Base-by-base conservation (phyloP, 30 jellyfish, hydroid and myxozoan genomes). In the Hydractinia echinata region DNA sequence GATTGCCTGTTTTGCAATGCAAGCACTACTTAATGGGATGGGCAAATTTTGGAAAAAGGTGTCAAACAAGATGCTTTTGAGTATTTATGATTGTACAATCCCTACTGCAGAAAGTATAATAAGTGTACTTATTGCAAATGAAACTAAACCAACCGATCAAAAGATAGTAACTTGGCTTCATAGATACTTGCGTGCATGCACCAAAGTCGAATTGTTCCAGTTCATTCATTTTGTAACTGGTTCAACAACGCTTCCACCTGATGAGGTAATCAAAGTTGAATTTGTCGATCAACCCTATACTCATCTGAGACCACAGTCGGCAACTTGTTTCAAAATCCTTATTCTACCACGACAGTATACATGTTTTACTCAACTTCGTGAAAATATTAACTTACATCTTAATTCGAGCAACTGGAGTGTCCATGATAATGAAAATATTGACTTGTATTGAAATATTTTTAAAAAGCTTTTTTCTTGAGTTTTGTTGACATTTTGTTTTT, bases 41-140 rank as follows among this genome's bases (percentile, higher is more conserved):
- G 73, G 5, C 30, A 15, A 39, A 6, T 62, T 62, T 62, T 62
- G 73, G 73, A 62, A 62, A 5, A 62, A 62, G 10, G 73, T 62
- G 7, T 5, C 73, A 5, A 62, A 62, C 50, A 62, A 62, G 73
- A 62, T 62, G 5, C 30, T 62, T 7, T 50, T 62, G 50, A 62
- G 73, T 50, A 62, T 62, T 15, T 62, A 62, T 62, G 10, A 62
- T 15, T 10, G 73, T 62, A 62, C 73, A 10, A 62, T 62, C 16
- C 73, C 73, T 62, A 62, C 73, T 62, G 73, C 73, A 62, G 73
- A 62, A 62, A 62, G 68, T n/a, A 56, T 56, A 10, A 56, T 56
- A 56, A 15, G 7, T 15, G 7, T 15, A 62, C 30, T 62, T 15
- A 10, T 15, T 62, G 73, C 30, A 15, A 15, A 15, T 62, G 73